Percentiles rank a stretch among this genome's conserved stretches.
Evolutionary conservation across 2,888 invertebrate species (phyloP).

Genomic region (Cephus sareptanus): DNA sequence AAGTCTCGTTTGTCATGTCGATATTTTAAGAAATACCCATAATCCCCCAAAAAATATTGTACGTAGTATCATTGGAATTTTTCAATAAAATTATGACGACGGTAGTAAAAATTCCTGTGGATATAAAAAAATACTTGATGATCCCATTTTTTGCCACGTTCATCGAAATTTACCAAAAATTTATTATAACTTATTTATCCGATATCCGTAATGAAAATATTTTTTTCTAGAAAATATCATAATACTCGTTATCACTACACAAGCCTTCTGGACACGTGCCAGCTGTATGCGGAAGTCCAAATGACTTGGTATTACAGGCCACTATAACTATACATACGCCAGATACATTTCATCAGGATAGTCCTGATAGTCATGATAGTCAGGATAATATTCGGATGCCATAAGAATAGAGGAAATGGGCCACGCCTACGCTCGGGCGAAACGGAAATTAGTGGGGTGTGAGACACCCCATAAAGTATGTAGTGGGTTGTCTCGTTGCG

Average conservation of each 20-base stretch:
- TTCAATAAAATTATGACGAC: no score
- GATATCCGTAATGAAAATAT: no score
- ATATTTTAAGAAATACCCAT: neutral
- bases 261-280: neutral
- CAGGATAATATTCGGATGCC: conserved; percentile 9
- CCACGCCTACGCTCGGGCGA: conserved; percentile 9
- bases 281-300: neutral
- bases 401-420: conserved; percentile 14
- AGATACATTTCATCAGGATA: neutral
- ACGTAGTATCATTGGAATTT: no score
- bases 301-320: no score
- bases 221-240: neutral
- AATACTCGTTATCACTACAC: neutral
- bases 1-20: neutral
- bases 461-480: conserved; percentile 1
- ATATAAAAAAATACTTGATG: neutral
- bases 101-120: no score
- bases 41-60: neutral
- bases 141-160: neutral
- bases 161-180: neutral
- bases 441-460: conserved; percentile 19
- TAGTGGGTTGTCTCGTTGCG: conserved; percentile 7
- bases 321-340: neutral
- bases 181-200: no score
- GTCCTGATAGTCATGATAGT: neutral